Evolutionary conservation across 2,888 invertebrate genomes (phyloP), one percentile per base, ranked within the genome.

Genomic region (Aplocera efformata): DNA sequence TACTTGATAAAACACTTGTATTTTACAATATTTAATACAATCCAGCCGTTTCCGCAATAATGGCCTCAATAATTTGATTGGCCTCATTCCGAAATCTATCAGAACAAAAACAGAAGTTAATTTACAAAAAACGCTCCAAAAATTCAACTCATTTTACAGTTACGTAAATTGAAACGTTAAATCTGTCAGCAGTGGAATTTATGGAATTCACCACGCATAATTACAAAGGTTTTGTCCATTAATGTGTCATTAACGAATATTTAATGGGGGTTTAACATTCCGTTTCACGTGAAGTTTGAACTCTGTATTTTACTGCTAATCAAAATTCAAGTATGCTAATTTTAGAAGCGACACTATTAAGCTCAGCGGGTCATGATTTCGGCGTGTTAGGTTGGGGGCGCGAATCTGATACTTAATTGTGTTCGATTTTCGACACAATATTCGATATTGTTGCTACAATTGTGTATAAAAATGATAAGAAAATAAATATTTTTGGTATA

Each of bases 291-390:
- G 56, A 60, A 52, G 59, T 58, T 57, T 67, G 63, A 71, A 72
- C 69, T 49, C 53, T 72, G 71, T 71, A 71, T 78, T 79, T 75
- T 72, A 79, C 67, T 69, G 75, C 77, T 80, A 74, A 81, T 82
- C 79, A 80, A 81, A 81, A 82, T 82, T 82, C 80, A 78, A 77
- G 72, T 80, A 82, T 82, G 83, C 67, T 80, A 83, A 83, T 82
- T 67, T 53, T 42, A 51, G 62, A 70, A 67, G 63, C 63, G 67
- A 45, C 69, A 68, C 69, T 74, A 72, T 74, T 69, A 76, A 64
- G 58, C 54, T 58, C 56, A 59, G 50, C 43, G 56, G 48, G 34
- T 48, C 44, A 43, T 36, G 45, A 48, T 56, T 56, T 44, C 48
- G 33, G 10, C 32, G 31, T 34, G 39, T 50, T 43, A 9, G 20